Base-by-base conservation (phyloP, 2,797 vertebrate genomes). In the Pseudomugil gertrudae region DNA sequence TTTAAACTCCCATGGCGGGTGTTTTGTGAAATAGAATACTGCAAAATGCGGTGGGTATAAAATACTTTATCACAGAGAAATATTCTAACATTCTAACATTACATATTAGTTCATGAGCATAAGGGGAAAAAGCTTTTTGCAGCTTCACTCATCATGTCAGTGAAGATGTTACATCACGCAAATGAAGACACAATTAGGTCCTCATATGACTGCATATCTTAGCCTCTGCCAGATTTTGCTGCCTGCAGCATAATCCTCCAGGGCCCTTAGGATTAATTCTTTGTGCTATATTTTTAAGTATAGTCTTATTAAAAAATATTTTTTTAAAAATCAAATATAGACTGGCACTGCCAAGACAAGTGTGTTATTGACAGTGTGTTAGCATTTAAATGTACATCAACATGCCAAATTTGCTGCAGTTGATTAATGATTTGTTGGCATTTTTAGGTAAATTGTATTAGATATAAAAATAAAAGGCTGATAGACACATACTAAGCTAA, bases 271-370 rank as follows among this genome's bases (percentile, higher is more conserved):
- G 83, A 84, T 86, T 72, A 68, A 40, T 77, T 56, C 79, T 86
- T 63, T 63, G 79, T 82, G 81, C 67, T 72, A 74, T 86, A 61
- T 63, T 81, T 90, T 89, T 83, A 87, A 84, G 86, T 85, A 83
- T 78, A 84, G 74, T 74, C 70, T 53, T 66, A 60, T 45, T 38
- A 5, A 38, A 63, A 78, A 85, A 87, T 81, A 87, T n/a, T n/a
- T 29, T 29, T 29, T 29, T 29, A 15, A 38, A 63, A 78, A 86
- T 29, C 29, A 43, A n/a, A 43, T 87, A 78, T 73, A 83, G 63
- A 59, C 54, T n/a, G 59, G 47, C 61, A 48, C 72, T 77, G 84
- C 84, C 76, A 85, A 80, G 76, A 76, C 7, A 14, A 74, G 60
- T 73, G 52, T 76, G 35, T 43, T 62, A 48, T 69, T 67, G 50